These are phyloP conservation scores for Amniataba percoides DNA, from an alignment of 2,797 vertebrate species.

Conservation along the genomic window DNA sequence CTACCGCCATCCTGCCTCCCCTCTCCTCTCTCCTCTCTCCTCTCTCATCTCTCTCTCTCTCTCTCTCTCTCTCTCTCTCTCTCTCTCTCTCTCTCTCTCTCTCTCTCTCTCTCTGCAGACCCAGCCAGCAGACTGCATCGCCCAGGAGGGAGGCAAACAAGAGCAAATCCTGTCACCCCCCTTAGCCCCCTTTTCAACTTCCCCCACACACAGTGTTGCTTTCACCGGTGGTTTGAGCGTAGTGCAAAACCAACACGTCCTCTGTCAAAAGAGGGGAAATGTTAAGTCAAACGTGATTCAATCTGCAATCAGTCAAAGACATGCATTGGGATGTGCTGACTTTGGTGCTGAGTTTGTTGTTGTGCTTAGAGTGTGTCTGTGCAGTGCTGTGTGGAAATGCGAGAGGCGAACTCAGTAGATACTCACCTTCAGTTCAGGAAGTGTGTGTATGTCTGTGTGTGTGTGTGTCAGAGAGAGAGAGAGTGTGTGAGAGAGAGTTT, in stretches of 20 bases:
- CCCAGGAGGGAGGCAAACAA: conserved; percentile 46
- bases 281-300: conserved; percentile 56
- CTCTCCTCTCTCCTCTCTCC: conserved; percentile 37
- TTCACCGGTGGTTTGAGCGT: conserved; percentile 28
- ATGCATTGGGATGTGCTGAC: conserved; percentile 24
- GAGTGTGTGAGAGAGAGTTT: conserved; percentile 18
- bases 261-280: conserved; percentile 42
- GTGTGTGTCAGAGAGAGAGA: no score
- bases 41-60: conserved; percentile 53
- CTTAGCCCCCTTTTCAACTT: conserved; percentile 3
- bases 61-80: conserved; percentile 56
- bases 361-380: conserved; percentile 35
- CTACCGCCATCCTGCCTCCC: conserved; percentile 51
- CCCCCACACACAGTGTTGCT: conserved; percentile 5
- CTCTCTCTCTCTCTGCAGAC: conserved; percentile 63
- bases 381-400: conserved; percentile 52
- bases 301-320: conserved; percentile 44
- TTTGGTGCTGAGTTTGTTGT: conserved; percentile 48
- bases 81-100: conserved; percentile 60
- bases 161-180: conserved; percentile 44
- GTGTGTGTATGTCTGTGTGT: conserved; percentile 22
- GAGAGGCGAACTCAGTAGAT: conserved; percentile 57
- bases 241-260: conserved; percentile 39
- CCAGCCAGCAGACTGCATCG: conserved; percentile 68
- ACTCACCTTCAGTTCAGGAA: conserved; percentile 66